Evolutionary conservation across 1,140 invertebrate species (phyloP), one percentile per base, ranked within the genome.

Genomic region (Charaxes varanes): DNA sequence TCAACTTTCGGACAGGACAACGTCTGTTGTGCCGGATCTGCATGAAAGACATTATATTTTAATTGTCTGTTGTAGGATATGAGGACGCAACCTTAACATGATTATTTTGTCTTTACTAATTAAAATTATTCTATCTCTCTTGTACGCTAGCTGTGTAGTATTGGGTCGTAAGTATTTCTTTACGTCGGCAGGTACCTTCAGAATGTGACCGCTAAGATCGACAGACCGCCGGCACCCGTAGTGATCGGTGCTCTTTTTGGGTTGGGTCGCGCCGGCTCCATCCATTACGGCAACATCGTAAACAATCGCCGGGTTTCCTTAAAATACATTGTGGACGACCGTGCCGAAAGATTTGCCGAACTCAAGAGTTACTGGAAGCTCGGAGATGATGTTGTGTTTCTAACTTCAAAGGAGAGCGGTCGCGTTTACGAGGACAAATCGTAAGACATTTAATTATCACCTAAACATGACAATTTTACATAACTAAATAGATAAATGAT

Each of bases 271-370:
- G 88, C 87, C 15, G 87, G 88, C 16, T 74, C 86, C n/a, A 88
- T 91, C 41, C 90, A 92, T 59, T 62, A 91, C 18, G 59, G 70
- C 8, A 88, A 86, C 28, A 65, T 90, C 10, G 44, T 87, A 4
- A 50, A 49, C 2, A 90, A 86, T 55, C 77, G 80, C 3, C 81
- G 88, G n/a, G 65, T 86, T 0, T 73, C 85, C 13, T 49, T 92
- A 1, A 50, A 88, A 1, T 92, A 90, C 52, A 72, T 91, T 5
- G 83, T 92, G 1, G 89, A 91, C 26, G 86, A 88, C 16, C 50
- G 80, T 1, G 52, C 69, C 6, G 64, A 78, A 3, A 86, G 81
- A 14, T 86, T 86, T 48, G 32, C 63, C 6, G 73, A 73, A 7
- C 53, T 89, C 0, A 85, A 76, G 30, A 60, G 65, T 7, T 85